A percentile compares a stretch with the other conserved stretches of the same genome.
These are phyloP conservation scores for Sphenodon punctatus DNA, from an alignment of 2,797 vertebrate genomes.

Conservation along the genomic window DNA sequence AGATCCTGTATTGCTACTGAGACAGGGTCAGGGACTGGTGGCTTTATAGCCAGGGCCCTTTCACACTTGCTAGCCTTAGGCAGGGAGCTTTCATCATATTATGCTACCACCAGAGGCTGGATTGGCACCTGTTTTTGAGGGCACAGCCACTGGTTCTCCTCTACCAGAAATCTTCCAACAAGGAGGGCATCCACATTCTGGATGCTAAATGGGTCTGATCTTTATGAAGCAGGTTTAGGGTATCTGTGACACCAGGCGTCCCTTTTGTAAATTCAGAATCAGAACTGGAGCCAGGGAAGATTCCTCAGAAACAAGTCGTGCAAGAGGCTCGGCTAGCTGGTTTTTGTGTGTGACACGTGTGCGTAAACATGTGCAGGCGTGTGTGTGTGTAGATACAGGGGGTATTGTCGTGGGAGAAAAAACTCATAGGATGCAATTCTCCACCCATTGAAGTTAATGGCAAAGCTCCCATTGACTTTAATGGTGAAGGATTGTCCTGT, in stretches of 20 bases:
- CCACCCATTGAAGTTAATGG: too few species aligned
- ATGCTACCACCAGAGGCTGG: background rate
- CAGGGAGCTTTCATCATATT: background rate
- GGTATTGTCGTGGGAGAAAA: too few species aligned
- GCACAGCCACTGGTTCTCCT: background rate
- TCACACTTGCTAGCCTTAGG: background rate
- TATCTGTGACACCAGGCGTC: background rate
- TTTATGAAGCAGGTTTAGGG: background rate
- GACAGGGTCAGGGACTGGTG: background rate
- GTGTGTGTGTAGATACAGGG: too few species aligned
- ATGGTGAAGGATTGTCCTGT: too few species aligned
- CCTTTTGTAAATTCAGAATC: background rate
- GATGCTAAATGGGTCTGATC: background rate
- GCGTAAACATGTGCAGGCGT: too few species aligned
- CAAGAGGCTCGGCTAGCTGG: too few species aligned
- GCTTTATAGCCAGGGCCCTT: background rate
- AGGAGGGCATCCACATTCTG: background rate
- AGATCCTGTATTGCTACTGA: background rate
- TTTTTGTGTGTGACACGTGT: too few species aligned
- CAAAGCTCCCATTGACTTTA: too few species aligned
- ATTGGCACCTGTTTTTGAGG: background rate
- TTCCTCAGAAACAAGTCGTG: background rate
- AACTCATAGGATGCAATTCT: too few species aligned
- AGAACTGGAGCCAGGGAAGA: background rate
- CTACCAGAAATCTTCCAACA: background rate